phyloP scores from a whole-genome alignment of 2,113 vertebrate genomes.

The Myotis yumanensis region DNA sequence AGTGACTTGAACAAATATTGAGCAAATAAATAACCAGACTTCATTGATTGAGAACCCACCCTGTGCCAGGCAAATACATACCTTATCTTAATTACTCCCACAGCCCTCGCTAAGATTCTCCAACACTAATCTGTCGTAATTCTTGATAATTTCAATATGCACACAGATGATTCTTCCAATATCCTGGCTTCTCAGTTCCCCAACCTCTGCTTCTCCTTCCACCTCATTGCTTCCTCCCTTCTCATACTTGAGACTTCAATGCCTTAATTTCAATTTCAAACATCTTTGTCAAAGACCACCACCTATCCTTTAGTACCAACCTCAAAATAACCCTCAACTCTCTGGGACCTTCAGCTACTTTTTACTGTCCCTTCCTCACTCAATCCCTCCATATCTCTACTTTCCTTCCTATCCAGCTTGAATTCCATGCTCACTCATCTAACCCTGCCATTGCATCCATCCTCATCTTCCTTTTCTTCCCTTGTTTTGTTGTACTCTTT shows the following conservation, averaged over 20 bases:
- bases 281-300: background rate
- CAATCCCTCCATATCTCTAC: background rate
- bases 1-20: background rate
- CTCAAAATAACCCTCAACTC: background rate
- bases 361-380: background rate
- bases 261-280: background rate
- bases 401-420: background rate
- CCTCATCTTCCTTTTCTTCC: background rate
- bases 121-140: background rate
- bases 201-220: background rate
- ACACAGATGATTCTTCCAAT: background rate
- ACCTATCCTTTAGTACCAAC: background rate
- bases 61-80: background rate
- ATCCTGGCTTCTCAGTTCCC: background rate
- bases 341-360: background rate
- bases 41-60: background rate
- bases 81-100: background rate
- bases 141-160: background rate
- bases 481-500: background rate
- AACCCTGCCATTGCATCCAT: background rate
- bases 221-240: background rate
- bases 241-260: background rate
- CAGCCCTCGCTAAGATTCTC: background rate
- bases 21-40: background rate
- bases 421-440: background rate